Conservation (phyloP, 2,797 vertebrate genomes). For the Rhinogobio ventralis region DNA sequence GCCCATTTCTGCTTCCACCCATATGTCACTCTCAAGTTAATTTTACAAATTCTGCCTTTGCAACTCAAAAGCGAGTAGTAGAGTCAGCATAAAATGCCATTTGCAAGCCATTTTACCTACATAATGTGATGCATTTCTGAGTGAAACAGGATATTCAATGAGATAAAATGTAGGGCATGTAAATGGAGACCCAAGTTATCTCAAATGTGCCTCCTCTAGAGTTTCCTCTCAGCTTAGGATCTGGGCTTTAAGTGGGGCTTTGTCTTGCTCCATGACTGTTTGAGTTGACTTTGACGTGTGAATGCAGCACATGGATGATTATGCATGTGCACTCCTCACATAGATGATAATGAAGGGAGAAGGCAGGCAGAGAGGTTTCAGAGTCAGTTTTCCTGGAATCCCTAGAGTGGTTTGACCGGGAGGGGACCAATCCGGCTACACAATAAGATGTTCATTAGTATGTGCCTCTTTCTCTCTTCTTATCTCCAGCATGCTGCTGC, state of each 20-base stretch:
- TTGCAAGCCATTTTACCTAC: neutral
- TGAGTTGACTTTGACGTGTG: slow-evolving; percentile 43
- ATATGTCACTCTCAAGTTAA: slow-evolving; percentile 4
- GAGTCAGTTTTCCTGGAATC: slow-evolving; percentile 37
- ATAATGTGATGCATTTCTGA: neutral
- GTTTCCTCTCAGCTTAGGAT: neutral
- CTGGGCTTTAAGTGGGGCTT: neutral
- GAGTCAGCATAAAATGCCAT: neutral
- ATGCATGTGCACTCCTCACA: slow-evolving; percentile 40
- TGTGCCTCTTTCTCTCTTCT: slow-evolving; percentile 23
- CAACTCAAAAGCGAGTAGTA: neutral
- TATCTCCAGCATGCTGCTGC: slow-evolving; percentile 40
- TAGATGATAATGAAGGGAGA: slow-evolving; percentile 49
- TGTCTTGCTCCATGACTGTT: slow-evolving; percentile 31
- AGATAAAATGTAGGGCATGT: slow-evolving; percentile 4
- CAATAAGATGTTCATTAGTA: slow-evolving; percentile 8
- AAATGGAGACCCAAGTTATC: neutral
- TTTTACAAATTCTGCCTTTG: slow-evolving; percentile 12
- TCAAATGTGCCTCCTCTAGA: neutral
- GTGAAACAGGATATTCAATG: neutral
- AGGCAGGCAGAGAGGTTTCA: neutral
- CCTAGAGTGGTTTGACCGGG: neutral
- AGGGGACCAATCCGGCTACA: neutral
- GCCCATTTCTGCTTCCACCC: neutral
- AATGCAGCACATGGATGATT: slow-evolving; percentile 50